Base-by-base conservation (phyloP, 92 coral and sea anemone species). In the Isaurus tuberculatus region DNA sequence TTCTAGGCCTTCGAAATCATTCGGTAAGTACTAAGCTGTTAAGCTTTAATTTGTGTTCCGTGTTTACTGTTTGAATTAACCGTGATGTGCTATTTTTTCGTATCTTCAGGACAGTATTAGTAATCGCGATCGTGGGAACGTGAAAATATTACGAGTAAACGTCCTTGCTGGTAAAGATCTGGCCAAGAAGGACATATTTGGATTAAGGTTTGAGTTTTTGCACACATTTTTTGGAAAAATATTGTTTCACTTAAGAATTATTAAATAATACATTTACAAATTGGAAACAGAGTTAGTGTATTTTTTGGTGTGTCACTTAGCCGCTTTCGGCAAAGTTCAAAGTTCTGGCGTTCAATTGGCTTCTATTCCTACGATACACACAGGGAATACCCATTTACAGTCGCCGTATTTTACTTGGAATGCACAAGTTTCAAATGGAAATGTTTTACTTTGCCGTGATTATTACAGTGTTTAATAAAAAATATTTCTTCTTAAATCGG, bases 171-270 rank as follows among this genome's bases (percentile, higher is more conserved):
- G 95, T 2, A 72, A 74, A 33, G 81, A 89, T 36, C 53, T 97
- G 72, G 98, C 98, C 58, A 97, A 97, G 80, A 97, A 97, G 83
- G 99, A 96, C 79, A 91, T 96, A 16, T 96, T 96, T 89, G 99
- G 99, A 25, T 80, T 96, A 29, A 96, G 99, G 99, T 96, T 70
- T 28, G 97, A 34, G 10, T 2, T 22, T 13, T 20, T 83, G 4
- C 2, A 72, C 8, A 22, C 26, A 0, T 3, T 63, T 33, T 25
- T 17, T 22, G 63, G n/a, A 17, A 22, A 63, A 7, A 8, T 25
- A 15, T 9, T 28, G 3, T 25, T 63, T 63, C 26, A 8, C 9
- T 63, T 13, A 10, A 63, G 2, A n/a, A n/a, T n/a, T 13, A 26
- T 63, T 15, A n/a, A 60, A 0, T 63, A 23, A 1, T 20, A 0